These are phyloP conservation scores for Cyanoliseus patagonus DNA, from an alignment of 2,113 vertebrate species.

Conservation along the genomic window DNA sequence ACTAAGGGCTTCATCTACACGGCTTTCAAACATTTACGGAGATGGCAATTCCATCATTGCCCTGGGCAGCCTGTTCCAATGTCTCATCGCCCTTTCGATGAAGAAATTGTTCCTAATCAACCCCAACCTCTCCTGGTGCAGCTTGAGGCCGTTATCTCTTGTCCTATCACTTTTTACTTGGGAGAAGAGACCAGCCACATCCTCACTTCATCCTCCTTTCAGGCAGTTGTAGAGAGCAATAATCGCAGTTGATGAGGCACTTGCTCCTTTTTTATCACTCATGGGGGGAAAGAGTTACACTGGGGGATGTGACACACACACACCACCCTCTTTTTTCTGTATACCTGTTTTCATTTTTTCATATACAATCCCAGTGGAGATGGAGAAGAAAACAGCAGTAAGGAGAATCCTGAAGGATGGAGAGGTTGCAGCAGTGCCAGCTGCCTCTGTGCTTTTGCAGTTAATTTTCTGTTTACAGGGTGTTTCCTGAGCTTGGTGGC, in stretches of 20 bases:
- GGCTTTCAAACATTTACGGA: background rate
- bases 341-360: background rate
- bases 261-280: background rate
- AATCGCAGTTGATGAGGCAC: background rate
- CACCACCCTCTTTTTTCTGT: background rate
- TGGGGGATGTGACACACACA: background rate
- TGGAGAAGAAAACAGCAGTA: background rate
- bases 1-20: background rate
- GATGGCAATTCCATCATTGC: background rate
- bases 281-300: background rate
- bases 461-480: slow-evolving; percentile 6
- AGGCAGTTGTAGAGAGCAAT: background rate
- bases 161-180: background rate
- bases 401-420: background rate
- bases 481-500: background rate
- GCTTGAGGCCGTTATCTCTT: background rate
- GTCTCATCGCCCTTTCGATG: background rate
- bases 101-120: background rate
- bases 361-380: accelerated
- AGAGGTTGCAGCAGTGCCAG: background rate
- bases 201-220: background rate
- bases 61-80: background rate
- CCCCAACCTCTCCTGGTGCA: background rate
- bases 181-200: background rate
- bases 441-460: background rate